Conservation (phyloP, 2,113 vertebrate species). For the Apteryx mantelli region DNA sequence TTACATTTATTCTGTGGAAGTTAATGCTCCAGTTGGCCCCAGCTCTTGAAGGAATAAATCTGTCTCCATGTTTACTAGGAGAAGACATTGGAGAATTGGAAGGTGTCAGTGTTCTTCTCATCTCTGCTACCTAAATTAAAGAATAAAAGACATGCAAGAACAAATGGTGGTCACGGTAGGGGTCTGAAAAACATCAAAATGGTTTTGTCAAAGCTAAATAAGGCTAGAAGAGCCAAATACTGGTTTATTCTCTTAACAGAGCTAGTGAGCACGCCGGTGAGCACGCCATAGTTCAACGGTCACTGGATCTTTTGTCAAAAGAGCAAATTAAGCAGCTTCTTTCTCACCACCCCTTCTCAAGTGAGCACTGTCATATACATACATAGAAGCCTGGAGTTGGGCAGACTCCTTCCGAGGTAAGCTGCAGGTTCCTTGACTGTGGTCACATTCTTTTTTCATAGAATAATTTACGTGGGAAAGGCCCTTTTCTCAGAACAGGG, state of each 20-base stretch:
- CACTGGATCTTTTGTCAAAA: not conserved
- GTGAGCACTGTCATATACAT: not conserved
- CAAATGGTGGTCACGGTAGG: not conserved
- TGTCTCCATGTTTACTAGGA: constrained; percentile 95
- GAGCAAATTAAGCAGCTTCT: not conserved
- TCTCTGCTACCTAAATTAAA: constrained; percentile 80
- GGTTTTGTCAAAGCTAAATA: not conserved
- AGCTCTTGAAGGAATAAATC: constrained; percentile 96
- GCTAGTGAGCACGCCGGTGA: not conserved
- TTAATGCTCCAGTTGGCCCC: constrained; percentile 99
- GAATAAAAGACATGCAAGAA: not conserved
- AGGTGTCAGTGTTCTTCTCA: constrained; percentile 89
- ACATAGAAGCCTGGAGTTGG: not conserved
- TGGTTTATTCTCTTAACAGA: not conserved
- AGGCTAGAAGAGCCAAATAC: not conserved
- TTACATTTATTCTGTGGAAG: constrained; percentile 97
- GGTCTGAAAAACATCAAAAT: not conserved
- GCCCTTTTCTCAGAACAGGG: not conserved
- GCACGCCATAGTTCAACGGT: not conserved
- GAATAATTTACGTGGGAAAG: not conserved
- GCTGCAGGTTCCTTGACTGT: not conserved
- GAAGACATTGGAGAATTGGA: constrained; percentile 95
- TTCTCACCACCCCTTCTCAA: not conserved
- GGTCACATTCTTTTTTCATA: not conserved
- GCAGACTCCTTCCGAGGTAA: not conserved